Base-by-base conservation (phyloP, 2,113 vertebrate species). In the Anoura caudifer region DNA sequence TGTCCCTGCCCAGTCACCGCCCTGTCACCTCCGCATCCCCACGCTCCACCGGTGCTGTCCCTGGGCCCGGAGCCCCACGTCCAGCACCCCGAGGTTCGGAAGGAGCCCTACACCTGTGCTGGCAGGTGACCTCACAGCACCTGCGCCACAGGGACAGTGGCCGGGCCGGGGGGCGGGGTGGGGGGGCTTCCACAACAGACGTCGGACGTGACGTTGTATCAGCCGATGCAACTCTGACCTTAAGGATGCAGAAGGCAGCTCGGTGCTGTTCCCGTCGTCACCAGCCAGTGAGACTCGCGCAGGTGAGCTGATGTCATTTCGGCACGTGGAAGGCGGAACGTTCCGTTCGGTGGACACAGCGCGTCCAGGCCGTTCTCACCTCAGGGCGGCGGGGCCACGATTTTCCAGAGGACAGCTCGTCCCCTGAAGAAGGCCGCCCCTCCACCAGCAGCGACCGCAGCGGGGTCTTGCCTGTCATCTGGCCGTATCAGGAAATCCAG, bases 141-240 rank as follows among this genome's bases (percentile, higher is more conserved):
- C 81, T 36, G 82, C 15, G 20, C 82, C 10, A 12, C 10, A 61
- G 8, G 5, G 61, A 36, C 31, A 10, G 43, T 26, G 52, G n/a
- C 19, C 3, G 24, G 22, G 56, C 17, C 22, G 22, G 56, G 52
- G 52, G 20, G 1, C 1, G 20, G 22, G 7, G n/a, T n/a, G 7
- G 8, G 22, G 45, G 14, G 91, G 15, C 15, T 90, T 41, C 45
- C 38, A 11, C 36, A 45, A 16, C 6, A 43, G 70, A 33, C 26
- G 1, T 2, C 17, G 43, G 52, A 22, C 4, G 3, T 13, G n/a
- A 36, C 41, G 2, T 14, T 3, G 5, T 59, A 47, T 45, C 31
- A n/a, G 31, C 41, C 17, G 52, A 20, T 9, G 83, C 28, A 36
- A 65, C 80, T 54, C 59, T 54, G 70, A 33, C 22, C n/a, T 10